These are phyloP conservation scores for Beaufortia kweichowensis DNA, from an alignment of 2,113 vertebrate genomes.

Conservation along the genomic window DNA sequence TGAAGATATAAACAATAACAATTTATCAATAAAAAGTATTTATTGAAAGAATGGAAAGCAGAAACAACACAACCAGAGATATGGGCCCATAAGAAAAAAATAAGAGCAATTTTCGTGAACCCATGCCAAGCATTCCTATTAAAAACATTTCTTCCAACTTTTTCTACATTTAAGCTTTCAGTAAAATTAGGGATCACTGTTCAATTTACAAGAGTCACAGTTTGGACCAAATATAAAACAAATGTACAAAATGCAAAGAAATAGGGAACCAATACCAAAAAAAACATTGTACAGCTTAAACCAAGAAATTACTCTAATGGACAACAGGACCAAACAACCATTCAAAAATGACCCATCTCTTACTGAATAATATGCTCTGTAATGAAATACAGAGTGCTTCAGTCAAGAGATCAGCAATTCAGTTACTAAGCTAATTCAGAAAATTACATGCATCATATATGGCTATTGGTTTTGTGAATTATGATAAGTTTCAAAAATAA, in stretches of 20 bases:
- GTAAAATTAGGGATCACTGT: not conserved
- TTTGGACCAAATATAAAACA: conserved; percentile 16
- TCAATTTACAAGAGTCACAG: conserved; percentile 13
- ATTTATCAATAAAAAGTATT: conserved; percentile 46
- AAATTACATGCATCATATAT: conserved; percentile 3
- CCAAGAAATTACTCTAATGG: not conserved
- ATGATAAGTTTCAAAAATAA: not conserved
- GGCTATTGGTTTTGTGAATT: not conserved
- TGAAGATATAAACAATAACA: not conserved
- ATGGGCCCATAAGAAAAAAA: conserved; percentile 31
- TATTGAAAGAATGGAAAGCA: conserved; percentile 58
- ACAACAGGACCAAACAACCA: not conserved
- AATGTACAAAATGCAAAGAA: not conserved
- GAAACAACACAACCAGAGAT: conserved; percentile 39
- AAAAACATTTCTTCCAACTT: not conserved
- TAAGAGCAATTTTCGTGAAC: conserved; percentile 44
- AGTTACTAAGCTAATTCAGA: not conserved
- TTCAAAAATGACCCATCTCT: not conserved
- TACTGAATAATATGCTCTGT: not conserved
- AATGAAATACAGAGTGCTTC: not conserved
- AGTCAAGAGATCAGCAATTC: not conserved
- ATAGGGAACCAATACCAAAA: not conserved
- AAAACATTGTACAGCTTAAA: not conserved
- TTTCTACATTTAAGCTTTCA: not conserved
- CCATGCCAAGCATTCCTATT: conserved; percentile 39